These are phyloP conservation scores for Siphamia tubifer DNA, from an alignment of 2,113 vertebrate genomes.

Conservation along the genomic window DNA sequence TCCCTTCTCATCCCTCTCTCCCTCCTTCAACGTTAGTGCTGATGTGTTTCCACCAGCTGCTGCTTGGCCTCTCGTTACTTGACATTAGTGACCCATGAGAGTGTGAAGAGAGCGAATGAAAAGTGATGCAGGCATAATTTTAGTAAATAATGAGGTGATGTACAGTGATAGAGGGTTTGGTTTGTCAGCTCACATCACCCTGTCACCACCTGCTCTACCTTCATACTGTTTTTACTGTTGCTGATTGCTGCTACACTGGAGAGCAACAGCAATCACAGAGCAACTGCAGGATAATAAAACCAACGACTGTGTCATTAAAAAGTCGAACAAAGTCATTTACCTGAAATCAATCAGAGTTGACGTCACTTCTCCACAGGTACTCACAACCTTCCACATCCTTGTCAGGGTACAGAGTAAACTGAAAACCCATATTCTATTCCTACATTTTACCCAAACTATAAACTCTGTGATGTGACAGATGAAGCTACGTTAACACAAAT, in stretches of 20 bases:
- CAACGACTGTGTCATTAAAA: too few relatives aligned
- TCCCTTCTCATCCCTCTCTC: not conserved
- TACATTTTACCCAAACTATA: too few relatives aligned
- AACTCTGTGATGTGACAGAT: too few relatives aligned
- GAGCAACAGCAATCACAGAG: not conserved
- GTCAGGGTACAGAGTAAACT: too few relatives aligned
- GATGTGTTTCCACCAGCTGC: not conserved
- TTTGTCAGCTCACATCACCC: not conserved
- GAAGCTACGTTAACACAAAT: too few relatives aligned
- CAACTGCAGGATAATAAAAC: not conserved
- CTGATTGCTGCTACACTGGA: not conserved
- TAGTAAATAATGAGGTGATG: not conserved
- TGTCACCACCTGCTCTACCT: too few relatives aligned
- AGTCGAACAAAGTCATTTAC: not conserved
- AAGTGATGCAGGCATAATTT: not conserved
- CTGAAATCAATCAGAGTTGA: not conserved
- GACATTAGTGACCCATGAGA: not conserved
- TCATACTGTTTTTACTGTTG: not conserved
- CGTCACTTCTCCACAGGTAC: too few relatives aligned
- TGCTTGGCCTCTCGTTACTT: constrained; percentile 34
- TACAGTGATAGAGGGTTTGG: not conserved
- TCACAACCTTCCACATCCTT: too few relatives aligned
- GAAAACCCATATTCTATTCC: too few relatives aligned
- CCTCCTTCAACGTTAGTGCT: not conserved
- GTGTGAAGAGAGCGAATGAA: constrained; percentile 25